Conservation (phyloP, 2,797 vertebrate genomes). For the Remorina albescens region DNA sequence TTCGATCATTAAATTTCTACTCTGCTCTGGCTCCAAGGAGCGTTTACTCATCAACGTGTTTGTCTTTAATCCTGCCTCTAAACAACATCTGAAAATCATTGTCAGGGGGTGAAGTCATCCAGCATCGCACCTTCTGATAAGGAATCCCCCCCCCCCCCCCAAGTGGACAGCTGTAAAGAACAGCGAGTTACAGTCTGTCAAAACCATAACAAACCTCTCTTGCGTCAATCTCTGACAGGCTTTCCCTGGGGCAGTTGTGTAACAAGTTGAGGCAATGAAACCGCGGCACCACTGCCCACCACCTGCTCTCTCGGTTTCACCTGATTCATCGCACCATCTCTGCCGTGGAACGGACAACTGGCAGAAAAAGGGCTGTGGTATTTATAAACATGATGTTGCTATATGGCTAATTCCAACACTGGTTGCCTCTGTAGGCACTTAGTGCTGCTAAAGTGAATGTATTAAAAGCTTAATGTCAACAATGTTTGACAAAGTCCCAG, state of each 20-base stretch:
- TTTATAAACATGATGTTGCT: conserved; percentile 42
- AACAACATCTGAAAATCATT: conserved; percentile 32
- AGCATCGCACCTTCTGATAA: conserved; percentile 39
- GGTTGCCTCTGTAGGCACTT: neutral
- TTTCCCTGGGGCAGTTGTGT: conserved; percentile 67
- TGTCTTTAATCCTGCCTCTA: conserved; percentile 14
- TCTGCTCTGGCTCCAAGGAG: neutral
- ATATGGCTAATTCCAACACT: conserved; percentile 10
- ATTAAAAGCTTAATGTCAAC: neutral
- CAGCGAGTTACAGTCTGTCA: conserved; percentile 74
- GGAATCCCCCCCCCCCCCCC: conserved; percentile 17
- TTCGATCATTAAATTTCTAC: conserved; percentile 5
- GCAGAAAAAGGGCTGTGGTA: conserved; percentile 18
- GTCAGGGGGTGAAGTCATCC: conserved; percentile 39
- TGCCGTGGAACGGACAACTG: neutral
- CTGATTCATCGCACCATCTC: conserved; percentile 59
- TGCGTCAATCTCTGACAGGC: conserved; percentile 69
- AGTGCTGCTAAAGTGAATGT: conserved; percentile 7
- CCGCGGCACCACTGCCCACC: conserved; percentile 38
- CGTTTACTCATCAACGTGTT: conserved; percentile 13
- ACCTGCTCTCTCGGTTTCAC: conserved; percentile 75
- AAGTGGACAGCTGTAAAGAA: conserved; percentile 72
- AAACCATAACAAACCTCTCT: conserved; percentile 76
- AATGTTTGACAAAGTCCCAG: neutral
- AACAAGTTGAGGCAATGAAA: conserved; percentile 77